Conservation (phyloP, 2,888 invertebrate genomes). For the Cryptocephalus moraei region DNA sequence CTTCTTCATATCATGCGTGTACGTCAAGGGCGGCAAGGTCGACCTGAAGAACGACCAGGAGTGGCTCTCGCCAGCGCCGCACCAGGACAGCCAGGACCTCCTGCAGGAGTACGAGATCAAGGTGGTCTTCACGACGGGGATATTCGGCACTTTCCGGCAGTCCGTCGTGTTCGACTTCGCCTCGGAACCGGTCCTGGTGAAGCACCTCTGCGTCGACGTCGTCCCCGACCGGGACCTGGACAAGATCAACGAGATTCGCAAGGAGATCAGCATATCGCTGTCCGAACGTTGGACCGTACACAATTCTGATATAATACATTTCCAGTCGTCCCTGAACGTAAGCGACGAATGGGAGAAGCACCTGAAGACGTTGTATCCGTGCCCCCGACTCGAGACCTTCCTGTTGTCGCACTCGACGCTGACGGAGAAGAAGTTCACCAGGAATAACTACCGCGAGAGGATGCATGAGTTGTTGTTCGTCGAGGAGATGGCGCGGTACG, state of each 20-base stretch:
- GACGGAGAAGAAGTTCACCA: constrained; percentile 49
- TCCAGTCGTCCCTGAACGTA: constrained; percentile 23
- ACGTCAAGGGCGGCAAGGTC: constrained; percentile 21
- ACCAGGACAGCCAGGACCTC: constrained; percentile 16
- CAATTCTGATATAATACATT: constrained; percentile 37
- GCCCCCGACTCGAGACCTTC: constrained; percentile 55
- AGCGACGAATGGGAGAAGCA: constrained; percentile 43
- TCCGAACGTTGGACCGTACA: constrained; percentile 47
- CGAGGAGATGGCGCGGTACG: constrained; percentile 65
- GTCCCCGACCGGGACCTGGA: constrained; percentile 56
- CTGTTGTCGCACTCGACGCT: constrained; percentile 58
- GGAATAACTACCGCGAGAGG: constrained; percentile 59
- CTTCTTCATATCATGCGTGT: constrained; percentile 48
- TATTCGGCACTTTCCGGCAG: constrained; percentile 69
- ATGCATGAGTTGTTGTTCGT: constrained; percentile 67
- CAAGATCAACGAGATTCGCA: constrained; percentile 53
- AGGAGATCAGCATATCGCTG: constrained; percentile 48
- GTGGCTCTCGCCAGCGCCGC: constrained; percentile 36
- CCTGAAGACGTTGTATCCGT: constrained; percentile 52
- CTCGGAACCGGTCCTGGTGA: constrained; percentile 49
- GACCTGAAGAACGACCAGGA: constrained; percentile 41
- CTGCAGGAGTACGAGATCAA: constrained; percentile 21
- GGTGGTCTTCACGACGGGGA: constrained; percentile 43
- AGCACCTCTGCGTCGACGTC: constrained; percentile 66
- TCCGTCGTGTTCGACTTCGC: constrained; percentile 69